Base-by-base conservation (phyloP, 2,888 invertebrate species). In the Baccha elongata region DNA sequence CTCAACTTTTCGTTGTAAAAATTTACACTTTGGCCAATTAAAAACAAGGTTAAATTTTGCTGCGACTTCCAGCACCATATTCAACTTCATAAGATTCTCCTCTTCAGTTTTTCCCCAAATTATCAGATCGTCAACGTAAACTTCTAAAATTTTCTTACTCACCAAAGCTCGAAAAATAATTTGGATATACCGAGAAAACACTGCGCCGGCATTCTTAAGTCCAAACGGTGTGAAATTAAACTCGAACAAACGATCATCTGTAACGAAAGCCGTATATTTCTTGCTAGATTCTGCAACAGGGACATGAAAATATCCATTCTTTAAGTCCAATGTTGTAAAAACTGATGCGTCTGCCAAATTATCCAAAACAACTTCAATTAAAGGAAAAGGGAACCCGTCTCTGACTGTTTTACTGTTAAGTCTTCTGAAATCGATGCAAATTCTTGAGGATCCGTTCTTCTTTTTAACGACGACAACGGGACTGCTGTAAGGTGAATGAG, bases 211-310 rank as follows among this genome's bases (percentile, higher is more conserved):
- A 29, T 88, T 89, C 32, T 87, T 88, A 7, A 90, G 58, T 2
- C 90, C 91, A 86, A 91, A 91, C 0, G 90, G 90, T 44, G 86
- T 86, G 78, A 83, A 86, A n/a, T 87, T 55, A 80, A 91, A 91
- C 79, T 91, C 89, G 83, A 84, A 91, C 29, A 88, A 89, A 0
- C 89, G 90, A 67, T 86, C 85, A 4, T 85, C 88, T 3, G 88
- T 90, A 0, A 91, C 88, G 85, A 91, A 91, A 0, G 90, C 76
- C 1, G 17, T 75, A 2, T 55, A 75, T 23, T 44, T 58, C 11
- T 40, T 23, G 21, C 71, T 81, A 1, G 1, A 5, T 35, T 78
- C 60, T 13, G 50, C 78, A 1, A 83, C 26, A 15, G 65, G 37
- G 8, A 78, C 68, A 13, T 78, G 55, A 21, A 85, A 81, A 37